A percentile compares a stretch with the other conserved stretches of the same genome.
These are phyloP conservation scores for Opisthocomus hoazin DNA, from an alignment of 2,113 vertebrate genomes.

Conservation along the genomic window DNA sequence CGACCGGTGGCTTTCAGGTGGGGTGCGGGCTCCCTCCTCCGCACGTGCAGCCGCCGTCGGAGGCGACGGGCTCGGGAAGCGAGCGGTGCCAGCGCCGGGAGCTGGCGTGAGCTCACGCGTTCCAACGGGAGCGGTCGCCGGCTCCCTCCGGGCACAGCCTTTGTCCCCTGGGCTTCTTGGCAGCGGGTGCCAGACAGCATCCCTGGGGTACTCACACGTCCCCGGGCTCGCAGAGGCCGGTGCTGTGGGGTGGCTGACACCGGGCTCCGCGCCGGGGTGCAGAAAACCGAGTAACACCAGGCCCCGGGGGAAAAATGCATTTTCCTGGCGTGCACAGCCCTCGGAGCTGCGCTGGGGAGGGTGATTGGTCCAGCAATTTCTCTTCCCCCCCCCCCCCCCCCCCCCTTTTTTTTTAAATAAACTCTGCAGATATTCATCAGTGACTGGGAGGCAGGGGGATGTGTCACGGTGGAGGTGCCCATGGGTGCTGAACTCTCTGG, in stretches of 20 bases:
- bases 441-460: background rate
- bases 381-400: too few species aligned
- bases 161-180: background rate
- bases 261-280: accelerated
- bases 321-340: background rate
- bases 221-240: background rate
- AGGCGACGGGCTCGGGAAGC: accelerated
- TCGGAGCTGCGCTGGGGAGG: accelerated
- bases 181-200: background rate
- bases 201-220: background rate
- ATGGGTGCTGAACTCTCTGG: background rate
- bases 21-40: too few species aligned
- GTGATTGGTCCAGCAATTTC: accelerated
- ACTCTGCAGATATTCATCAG: background rate
- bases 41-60: background rate
- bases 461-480: too few species aligned
- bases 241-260: background rate
- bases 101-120: background rate
- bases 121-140: background rate
- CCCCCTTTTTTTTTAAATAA: background rate
- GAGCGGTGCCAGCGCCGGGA: background rate
- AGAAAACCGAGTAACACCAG: background rate
- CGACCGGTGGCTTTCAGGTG: background rate
- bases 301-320: background rate
- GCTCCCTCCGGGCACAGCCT: background rate